Conservation (phyloP, 2,797 vertebrate genomes). For the Taenioides sp. region DNA sequence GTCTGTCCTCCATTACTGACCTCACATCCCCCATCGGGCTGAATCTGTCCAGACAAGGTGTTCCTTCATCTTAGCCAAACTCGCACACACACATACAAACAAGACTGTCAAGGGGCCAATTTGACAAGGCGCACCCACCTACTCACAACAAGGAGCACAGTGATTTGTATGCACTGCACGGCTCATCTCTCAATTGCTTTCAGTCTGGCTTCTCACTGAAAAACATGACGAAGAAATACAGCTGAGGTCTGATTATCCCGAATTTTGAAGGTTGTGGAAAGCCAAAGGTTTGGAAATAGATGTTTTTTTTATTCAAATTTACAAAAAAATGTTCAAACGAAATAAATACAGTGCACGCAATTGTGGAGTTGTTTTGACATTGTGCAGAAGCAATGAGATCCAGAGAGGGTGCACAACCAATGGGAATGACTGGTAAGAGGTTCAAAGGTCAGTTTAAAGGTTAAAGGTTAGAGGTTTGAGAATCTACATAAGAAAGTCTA, state of each 20-base stretch:
- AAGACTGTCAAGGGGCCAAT: conserved; percentile 52
- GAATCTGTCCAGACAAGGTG: conserved; percentile 61
- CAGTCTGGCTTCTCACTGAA: conserved; percentile 5
- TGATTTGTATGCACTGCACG: conserved; percentile 56
- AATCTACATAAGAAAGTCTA: background rate
- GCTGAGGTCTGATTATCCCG: conserved; percentile 48
- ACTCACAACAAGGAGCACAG: conserved; percentile 41
- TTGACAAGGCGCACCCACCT: conserved; percentile 53
- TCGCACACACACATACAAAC: conserved; percentile 11
- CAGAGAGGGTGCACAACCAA: conserved; percentile 47
- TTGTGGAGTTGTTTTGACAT: conserved; percentile 66
- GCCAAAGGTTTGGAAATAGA: conserved; percentile 68
- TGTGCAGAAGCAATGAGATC: conserved; percentile 57
- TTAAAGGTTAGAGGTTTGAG: conserved; percentile 14
- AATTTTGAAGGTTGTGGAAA: conserved; percentile 37
- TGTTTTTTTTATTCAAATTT: conserved; percentile 78
- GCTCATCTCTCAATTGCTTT: conserved; percentile 37
- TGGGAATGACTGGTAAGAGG: conserved; percentile 15
- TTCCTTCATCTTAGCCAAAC: conserved; percentile 46
- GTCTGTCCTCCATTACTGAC: conserved; percentile 65
- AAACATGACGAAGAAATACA: conserved; percentile 22
- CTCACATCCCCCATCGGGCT: conserved; percentile 43
- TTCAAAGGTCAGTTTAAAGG: background rate
- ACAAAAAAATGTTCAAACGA: conserved; percentile 77
- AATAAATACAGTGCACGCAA: conserved; percentile 75